phyloP scores from a whole-genome alignment of 2,888 invertebrate genomes.

The Seira sanloemensis region DNA sequence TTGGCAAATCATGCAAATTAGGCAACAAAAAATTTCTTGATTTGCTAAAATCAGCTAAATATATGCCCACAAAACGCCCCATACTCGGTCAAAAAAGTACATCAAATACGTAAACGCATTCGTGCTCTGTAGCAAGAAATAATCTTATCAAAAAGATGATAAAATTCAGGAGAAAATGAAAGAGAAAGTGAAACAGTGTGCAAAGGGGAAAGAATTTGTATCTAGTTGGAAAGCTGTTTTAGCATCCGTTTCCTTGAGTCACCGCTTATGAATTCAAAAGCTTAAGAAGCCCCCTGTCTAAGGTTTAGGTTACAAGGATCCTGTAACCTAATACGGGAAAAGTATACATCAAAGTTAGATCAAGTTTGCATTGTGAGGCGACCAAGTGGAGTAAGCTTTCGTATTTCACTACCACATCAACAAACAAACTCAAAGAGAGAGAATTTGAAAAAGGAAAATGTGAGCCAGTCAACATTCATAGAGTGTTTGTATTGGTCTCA shows the following conservation, averaged over 20 bases:
- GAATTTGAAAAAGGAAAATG: not conserved
- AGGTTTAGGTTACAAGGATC: no score
- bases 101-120: no score
- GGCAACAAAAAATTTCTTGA: no score
- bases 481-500: conserved; percentile 1
- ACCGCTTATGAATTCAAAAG: no score
- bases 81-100: no score
- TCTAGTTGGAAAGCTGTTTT: not conserved
- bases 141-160: no score
- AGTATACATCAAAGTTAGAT: conserved; percentile 4
- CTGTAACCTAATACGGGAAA: not conserved
- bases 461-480: conserved; percentile 1
- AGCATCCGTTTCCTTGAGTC: not conserved
- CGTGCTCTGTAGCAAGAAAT: no score
- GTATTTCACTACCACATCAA: not conserved
- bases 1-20: no score
- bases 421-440: not conserved
- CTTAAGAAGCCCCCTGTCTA: no score
- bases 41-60: no score
- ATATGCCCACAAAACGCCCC: no score
- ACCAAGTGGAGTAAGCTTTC: not conserved
- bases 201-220: not conserved
- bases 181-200: not conserved
- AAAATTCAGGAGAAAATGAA: conserved; percentile 7
- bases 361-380: not conserved